Evolutionary conservation across 2,888 invertebrate genomes (phyloP), one percentile per base, ranked within the genome.

Genomic region (Chromoteleia sp.): DNA sequence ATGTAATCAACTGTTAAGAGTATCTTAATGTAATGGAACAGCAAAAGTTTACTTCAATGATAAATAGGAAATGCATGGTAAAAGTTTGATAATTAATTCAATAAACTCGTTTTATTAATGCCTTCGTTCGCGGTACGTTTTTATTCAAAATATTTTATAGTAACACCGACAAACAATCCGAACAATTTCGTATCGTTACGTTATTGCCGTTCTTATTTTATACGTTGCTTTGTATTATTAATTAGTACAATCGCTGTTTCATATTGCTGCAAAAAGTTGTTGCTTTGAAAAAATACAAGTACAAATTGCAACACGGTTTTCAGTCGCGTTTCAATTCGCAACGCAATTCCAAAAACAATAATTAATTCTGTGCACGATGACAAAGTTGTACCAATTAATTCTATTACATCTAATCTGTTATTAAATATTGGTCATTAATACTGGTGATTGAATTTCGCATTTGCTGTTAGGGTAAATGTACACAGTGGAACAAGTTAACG

Each of bases 201-300:
- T 50, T 75, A 67, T 58, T 67, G 56, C 14, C 30, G 7, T 59
- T 74, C 65, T 58, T 74, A 8, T 39, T 12, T 29, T 56, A 36
- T 36, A n/a, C 61, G 29, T 68, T 50, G 41, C 54, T 68, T 63
- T 77, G 45, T 54, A 14, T 77, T 61, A 70, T 61, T 70, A 68
- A 70, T 77, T 77, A 54, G 21, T 45, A 43, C 29, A 45, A 54
- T 36, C 19, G 21, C 15, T 52, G 68, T 52, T 76, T 75, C 33
- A 67, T 59, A 59, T 45, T 43, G 29, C 52, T 1, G 61, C 56
- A 68, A 68, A 73, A 76, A 76, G 59, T 41, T 59, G 58, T 1
- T 52, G 5, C 21, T 54, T 45, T 41, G 12, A 67, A 68, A n/a
- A 45, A 68, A 68, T 59, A 33, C 33, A 0, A 8, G n/a, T 52